These are phyloP conservation scores for Ciconia nigra DNA, from an alignment of 2,797 vertebrate genomes.

Conservation along the genomic window DNA sequence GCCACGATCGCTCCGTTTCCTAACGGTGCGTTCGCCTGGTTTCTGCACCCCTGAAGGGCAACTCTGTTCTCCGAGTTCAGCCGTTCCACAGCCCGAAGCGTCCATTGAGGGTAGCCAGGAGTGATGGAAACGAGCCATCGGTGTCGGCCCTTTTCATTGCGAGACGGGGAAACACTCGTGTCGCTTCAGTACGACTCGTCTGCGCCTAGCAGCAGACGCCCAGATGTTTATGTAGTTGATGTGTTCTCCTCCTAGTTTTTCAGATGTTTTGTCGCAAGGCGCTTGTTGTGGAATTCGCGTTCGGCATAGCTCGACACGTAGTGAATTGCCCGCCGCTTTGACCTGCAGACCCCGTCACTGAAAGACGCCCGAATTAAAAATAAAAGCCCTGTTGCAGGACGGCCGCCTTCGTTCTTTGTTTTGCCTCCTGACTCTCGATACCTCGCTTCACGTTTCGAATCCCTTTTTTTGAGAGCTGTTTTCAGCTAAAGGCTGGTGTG, in stretches of 20 bases:
- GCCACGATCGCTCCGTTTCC: accelerated
- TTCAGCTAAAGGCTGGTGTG: neutral
- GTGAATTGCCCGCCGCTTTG: neutral
- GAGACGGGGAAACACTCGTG: neutral
- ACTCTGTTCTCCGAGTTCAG: neutral
- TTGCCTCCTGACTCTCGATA: neutral
- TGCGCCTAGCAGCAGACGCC: neutral
- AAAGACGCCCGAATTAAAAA: neutral
- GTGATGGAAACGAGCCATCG: neutral
- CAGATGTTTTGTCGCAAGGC: neutral
- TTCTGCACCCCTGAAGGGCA: accelerated
- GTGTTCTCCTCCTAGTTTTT: neutral
- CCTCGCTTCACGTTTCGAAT: neutral
- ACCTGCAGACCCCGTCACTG: neutral
- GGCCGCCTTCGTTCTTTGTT: neutral
- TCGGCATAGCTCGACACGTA: neutral
- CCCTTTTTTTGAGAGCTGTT: neutral
- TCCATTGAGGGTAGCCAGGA: neutral
- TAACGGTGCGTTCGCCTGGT: accelerated
- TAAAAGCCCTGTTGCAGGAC: neutral
- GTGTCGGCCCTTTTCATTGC: neutral
- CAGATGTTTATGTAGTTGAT: neutral
- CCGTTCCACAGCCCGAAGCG: neutral
- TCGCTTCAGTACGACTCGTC: neutral
- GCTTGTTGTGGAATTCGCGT: neutral